Base-by-base conservation (phyloP, 2,888 invertebrate species). In the Plemyria rubiginata region DNA sequence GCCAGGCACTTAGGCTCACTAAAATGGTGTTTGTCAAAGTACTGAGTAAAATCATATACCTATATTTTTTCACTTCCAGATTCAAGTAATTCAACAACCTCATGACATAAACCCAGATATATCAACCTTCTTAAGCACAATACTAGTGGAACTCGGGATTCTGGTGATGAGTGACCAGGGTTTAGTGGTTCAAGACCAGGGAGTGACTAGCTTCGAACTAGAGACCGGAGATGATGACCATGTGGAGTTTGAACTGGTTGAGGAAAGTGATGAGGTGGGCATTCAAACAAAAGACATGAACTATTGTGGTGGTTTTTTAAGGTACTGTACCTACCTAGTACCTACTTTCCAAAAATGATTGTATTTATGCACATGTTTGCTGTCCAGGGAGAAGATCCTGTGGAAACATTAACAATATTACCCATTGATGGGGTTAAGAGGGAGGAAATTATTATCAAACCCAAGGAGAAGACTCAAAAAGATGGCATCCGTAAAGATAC, bases 221-320 rank as follows among this genome's bases (percentile, higher is more conserved):
- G 85, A 86, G 62, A 85, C 84, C 0, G 82, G 78, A 0, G 84
- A 87, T 16, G 80, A 81, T 4, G 77, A 73, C 6, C 74, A 76
- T 45, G 60, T 88, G 4, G 66, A 76, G 1, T 71, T 90, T 54
- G 81, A 88, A 45, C 64, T 91, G 28, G 65, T 79, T 1, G 86
- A 88, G 60, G 86, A 86, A 62, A 84, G 84, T 65, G 84, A 83
- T 94, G 95, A 16, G 49, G 40, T 40, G 38, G 11, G 11, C 11
- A 11, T 38, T 38, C 8, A 8, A 36, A 2, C 32, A 32, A 38
- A 0, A 38, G 8, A 1, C 0, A 32, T 32, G 2, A 2, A 11
- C 11, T 38, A 38, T 11, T 38, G 6, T 32, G 8, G 32, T 8
- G 32, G 32, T 7, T 32, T 32, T 32, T 22, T 22, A 22, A 22